Base-by-base conservation (phyloP, 1,140 invertebrate species). In the Callitettix versicolor region DNA sequence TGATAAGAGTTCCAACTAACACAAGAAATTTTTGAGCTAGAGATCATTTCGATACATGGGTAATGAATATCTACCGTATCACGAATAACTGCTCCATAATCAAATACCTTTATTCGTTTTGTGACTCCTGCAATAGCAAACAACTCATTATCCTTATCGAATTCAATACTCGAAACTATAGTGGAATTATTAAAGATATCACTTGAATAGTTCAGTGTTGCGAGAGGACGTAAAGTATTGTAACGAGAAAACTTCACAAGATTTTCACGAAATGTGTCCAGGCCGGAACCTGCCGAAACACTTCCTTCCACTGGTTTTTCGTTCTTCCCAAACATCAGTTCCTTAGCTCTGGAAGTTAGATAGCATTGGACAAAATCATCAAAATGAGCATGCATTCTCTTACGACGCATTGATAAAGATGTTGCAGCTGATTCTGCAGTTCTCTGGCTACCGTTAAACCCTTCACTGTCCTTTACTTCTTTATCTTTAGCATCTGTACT, bases 111-210 rank as follows among this genome's bases (percentile, higher is more conserved):
- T 34, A 98, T 97, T 55, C 90, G 81, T 67, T 94, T 95, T 0
- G 93, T 95, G 1, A 98, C 92, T 14, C 95, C 94, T 40, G 93
- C 94, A 60, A 97, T 94, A 0, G 93, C 94, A 73, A 98, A 96
- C 71, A 85, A 92, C 73, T 97, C 93, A 68, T 90, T 88, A 69
- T 97, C 93, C 70, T 94, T 91, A 66, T 98, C 93, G 73, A 98
- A 98, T 71, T 97, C 94, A 61, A 98, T 95, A 61, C 90, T 93
- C 7, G 92, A 95, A 0, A 96, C 93, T 63, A 97, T 97, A 20
- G 89, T 95, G 1, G 91, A 90, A 65, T 85, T 86, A 64, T 88
- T 91, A 63, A 86, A 84, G 15, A 89, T 80, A 70, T 96, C 93
- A 62, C 81, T 86, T 40, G 90, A 89, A 68, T 96, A 97, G 61